Conservation (phyloP, 2,888 invertebrate species). For the Rhimphoctona megacephalus region DNA sequence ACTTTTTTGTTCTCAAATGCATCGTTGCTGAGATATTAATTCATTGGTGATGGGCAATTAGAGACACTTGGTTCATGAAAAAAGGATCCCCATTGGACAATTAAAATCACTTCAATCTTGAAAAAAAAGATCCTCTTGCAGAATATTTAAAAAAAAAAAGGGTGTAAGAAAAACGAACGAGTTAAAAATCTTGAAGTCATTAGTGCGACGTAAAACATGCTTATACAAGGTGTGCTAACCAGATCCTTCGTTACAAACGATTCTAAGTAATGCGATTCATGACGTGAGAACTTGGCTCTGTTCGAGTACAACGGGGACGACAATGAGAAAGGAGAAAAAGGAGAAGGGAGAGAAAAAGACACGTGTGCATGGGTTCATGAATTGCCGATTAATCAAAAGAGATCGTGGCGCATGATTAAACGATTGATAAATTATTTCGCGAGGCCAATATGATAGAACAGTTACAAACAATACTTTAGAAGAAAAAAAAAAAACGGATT, state of each 20-base stretch:
- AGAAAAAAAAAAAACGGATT: not conserved
- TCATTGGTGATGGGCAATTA: not conserved
- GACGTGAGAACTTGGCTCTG: slow-evolving; percentile 42
- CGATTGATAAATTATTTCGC: slow-evolving; percentile 55
- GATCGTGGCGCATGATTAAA: slow-evolving; percentile 41
- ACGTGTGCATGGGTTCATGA: slow-evolving; percentile 37
- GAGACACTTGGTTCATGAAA: too few relatives aligned
- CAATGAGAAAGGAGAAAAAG: not conserved
- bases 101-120: too few relatives aligned
- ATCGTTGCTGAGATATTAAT: not conserved
- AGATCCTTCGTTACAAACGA: slow-evolving; percentile 37
- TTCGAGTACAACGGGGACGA: slow-evolving; percentile 2
- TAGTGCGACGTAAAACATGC: slow-evolving; percentile 9
- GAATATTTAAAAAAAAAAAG: too few relatives aligned
- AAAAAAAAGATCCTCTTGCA: too few relatives aligned
- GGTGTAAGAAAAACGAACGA: not conserved
- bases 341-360: slow-evolving; percentile 3
- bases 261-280: slow-evolving; percentile 59
- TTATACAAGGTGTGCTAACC: slow-evolving; percentile 27
- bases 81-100: not conserved
- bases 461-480: not conserved
- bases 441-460: slow-evolving; percentile 29
- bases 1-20: not conserved
- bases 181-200: slow-evolving; percentile 10
- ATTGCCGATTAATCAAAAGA: slow-evolving; percentile 60